Evolutionary conservation across 2,888 invertebrate genomes (phyloP), one percentile per base, ranked within the genome.

Genomic region (Thysanoteuthis rhombus): DNA sequence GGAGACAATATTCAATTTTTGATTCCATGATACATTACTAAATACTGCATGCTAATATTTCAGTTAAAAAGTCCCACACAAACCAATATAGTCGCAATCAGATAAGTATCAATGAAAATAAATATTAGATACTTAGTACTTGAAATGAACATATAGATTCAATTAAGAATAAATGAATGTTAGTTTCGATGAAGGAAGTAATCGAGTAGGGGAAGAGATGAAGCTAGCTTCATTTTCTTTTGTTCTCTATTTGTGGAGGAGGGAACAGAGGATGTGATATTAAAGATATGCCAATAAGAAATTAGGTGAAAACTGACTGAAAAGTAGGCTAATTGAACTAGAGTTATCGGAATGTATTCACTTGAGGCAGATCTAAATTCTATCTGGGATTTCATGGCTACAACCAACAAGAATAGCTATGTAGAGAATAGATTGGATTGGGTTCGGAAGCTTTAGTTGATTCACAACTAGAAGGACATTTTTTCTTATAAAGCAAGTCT

Each of bases 251-350:
- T n/a, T 75, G 0, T n/a, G n/a, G 75, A 1, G n/a, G 75, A 6
- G n/a, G 75, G 12, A 10, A 19, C 1, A n/a, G n/a, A 12, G 16
- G 42, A 42, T 8, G 16, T 52, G 19, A 75, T 75, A 75, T 75
- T 75, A n/a, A 75, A 75, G n/a, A 36, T 75, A 75, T 75, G n/a
- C 32, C 75, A 75, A n/a, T 75, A 75, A n/a, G 16, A 75, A n/a
- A 75, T 75, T n/a, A 75, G 75, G 75, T 75, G 75, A 75, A 75
- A 75, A 75, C n/a, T n/a, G 16, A 75, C 16, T n/a, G n/a, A 75
- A 75, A 75, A 75, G 75, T 75, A 75, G 75, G 75, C 75, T 75
- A 75, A 75, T 75, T 75, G 75, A 75, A 75, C 75, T 75, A n/a
- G 75, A 75, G 75, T n/a, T 75, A 75, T n/a, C 16, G n/a, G 75